Conservation (phyloP, 2,888 invertebrate genomes). For the Sympetrum striolatum region DNA sequence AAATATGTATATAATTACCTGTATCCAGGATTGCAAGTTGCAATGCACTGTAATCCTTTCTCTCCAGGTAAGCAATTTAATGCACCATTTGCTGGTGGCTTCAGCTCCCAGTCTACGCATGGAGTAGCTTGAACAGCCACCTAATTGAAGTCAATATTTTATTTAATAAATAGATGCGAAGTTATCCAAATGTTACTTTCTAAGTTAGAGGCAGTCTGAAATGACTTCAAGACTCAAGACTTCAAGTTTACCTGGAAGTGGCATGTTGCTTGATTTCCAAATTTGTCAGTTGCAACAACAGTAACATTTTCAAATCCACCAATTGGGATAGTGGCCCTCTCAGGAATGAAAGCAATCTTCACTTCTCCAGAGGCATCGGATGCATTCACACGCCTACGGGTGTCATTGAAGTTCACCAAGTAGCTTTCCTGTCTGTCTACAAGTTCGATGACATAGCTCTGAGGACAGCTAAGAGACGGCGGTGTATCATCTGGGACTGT, state of each 20-base stretch:
- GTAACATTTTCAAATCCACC: conserved; percentile 92
- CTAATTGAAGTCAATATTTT: conserved; percentile 55
- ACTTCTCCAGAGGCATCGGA: conserved; percentile 90
- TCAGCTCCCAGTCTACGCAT: conserved; percentile 93
- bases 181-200: neutral
- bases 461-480: conserved; percentile 87
- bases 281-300: conserved; percentile 85
- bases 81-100: conserved; percentile 86
- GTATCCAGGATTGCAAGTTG: conserved; percentile 86
- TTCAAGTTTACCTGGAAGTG: conserved; percentile 73
- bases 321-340: conserved; percentile 82
- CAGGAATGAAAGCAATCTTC: conserved; percentile 80
- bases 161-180: neutral
- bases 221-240: neutral
- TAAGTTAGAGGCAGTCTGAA: too few species aligned
- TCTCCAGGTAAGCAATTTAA: conserved; percentile 82
- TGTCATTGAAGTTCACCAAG: conserved; percentile 90
- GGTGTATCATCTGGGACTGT: conserved; percentile 94
- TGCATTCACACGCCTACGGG: conserved; percentile 81
- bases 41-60: conserved; percentile 84
- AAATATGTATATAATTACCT: conserved; percentile 52
- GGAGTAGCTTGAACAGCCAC: conserved; percentile 91
- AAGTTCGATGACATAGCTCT: conserved; percentile 91
- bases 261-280: conserved; percentile 87
- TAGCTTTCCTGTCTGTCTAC: conserved; percentile 90